Conservation (phyloP, 1,140 invertebrate species). For the Mizuhopecten yessoensis region DNA sequence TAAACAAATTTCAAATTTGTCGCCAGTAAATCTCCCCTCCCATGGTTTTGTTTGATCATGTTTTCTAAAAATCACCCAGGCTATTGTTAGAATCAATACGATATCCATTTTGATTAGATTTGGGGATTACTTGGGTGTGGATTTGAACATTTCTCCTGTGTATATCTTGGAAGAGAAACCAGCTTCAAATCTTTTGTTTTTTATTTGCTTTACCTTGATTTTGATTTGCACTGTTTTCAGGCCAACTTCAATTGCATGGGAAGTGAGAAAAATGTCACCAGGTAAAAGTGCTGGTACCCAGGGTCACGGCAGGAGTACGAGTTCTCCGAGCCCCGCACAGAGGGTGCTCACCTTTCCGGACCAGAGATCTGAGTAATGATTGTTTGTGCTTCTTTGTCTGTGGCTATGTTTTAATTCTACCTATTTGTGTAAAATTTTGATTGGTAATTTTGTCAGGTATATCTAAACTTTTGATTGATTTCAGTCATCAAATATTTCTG, state of each 20-base stretch:
- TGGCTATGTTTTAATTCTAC: background rate
- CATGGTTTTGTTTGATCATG: too few relatives aligned
- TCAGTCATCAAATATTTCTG: too few relatives aligned
- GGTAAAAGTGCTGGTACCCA: constrained; percentile 81
- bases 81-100: too few relatives aligned
- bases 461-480: too few relatives aligned
- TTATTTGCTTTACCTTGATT: constrained; percentile 24
- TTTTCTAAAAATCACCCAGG: too few relatives aligned
- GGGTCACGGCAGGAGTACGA: constrained; percentile 68
- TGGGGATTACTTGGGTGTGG: background rate
- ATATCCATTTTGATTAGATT: background rate
- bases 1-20: too few relatives aligned
- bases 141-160: background rate
- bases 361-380: constrained; percentile 51
- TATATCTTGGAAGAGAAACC: background rate
- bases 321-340: constrained; percentile 74
- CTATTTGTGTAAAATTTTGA: too few relatives aligned
- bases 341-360: constrained; percentile 75
- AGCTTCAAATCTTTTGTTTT: background rate
- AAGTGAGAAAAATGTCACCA: constrained; percentile 96
- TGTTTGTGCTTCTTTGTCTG: background rate
- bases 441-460: too few relatives aligned
- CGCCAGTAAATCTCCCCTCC: too few relatives aligned
- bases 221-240: constrained; percentile 79
- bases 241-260: constrained; percentile 95